Evolutionary conservation across 1,140 invertebrate genomes (phyloP).

Genomic region (Leptinotarsa defecta): DNA sequence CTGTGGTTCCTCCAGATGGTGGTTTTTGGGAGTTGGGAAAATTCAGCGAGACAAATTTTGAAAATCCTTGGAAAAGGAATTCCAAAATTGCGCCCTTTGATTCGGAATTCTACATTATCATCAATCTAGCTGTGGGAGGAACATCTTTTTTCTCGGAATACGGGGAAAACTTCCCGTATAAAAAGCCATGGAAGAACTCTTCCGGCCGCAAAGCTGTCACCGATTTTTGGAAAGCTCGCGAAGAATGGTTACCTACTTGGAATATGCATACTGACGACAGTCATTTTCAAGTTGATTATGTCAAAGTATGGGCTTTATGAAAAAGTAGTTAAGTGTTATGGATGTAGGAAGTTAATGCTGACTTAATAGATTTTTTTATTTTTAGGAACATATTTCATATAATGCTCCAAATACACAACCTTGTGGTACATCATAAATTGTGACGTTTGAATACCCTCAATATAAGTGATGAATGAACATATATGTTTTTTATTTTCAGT

Average conservation of each 20-base stretch:
- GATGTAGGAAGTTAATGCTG: not conserved
- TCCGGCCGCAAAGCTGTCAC: slow-evolving; percentile 41
- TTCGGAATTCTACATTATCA: slow-evolving; percentile 67
- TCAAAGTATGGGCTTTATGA: slow-evolving; percentile 62
- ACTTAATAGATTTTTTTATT: not conserved
- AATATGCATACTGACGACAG: slow-evolving; percentile 52
- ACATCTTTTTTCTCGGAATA: slow-evolving; percentile 58
- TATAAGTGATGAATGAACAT: too few species aligned
- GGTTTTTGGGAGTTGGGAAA: slow-evolving; percentile 41
- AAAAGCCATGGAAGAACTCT: slow-evolving; percentile 59
- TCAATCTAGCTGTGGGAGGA: slow-evolving; percentile 59
- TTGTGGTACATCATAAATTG: too few species aligned
- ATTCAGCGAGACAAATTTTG: slow-evolving; percentile 19
- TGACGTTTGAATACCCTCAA: too few species aligned
- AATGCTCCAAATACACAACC: too few species aligned
- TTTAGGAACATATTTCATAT: not conserved
- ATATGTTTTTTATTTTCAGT: too few species aligned
- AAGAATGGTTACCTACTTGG: slow-evolving; percentile 61
- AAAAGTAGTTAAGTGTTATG: slow-evolving; percentile 24
- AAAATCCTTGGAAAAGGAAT: slow-evolving; percentile 55
- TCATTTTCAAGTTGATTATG: slow-evolving; percentile 64
- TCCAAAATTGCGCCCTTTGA: slow-evolving; percentile 62
- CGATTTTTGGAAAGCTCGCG: slow-evolving; percentile 59
- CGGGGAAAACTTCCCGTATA: slow-evolving; percentile 37
- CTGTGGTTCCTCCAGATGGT: slow-evolving; percentile 26